Conservation (phyloP, 2,888 invertebrate species). For the Sinotaia quadrata region DNA sequence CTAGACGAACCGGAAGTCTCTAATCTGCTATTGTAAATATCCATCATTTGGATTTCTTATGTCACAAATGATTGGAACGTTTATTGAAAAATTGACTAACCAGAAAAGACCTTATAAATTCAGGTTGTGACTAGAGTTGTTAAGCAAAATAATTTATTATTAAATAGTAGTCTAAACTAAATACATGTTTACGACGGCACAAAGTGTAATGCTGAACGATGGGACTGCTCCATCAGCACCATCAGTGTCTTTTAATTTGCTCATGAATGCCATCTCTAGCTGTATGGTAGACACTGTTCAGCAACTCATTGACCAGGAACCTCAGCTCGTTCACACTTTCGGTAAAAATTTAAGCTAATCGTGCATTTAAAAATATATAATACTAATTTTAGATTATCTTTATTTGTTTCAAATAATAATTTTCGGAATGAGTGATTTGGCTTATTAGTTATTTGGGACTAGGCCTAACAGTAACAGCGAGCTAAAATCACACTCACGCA, state of each 20-base stretch:
- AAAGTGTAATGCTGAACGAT: not conserved
- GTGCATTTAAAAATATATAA: not conserved
- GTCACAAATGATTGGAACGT: no score
- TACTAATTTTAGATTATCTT: not conserved
- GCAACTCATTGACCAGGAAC: slow-evolving; percentile 49
- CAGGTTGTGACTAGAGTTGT: not conserved
- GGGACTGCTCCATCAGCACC: slow-evolving; percentile 13
- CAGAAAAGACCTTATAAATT: no score
- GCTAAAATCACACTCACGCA: no score
- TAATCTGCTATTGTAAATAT: no score
- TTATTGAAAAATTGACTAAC: no score
- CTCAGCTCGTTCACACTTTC: slow-evolving; percentile 46
- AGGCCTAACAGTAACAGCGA: no score
- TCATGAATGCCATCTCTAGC: slow-evolving; percentile 56
- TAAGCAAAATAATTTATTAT: not conserved
- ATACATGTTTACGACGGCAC: not conserved
- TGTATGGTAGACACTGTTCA: slow-evolving; percentile 51
- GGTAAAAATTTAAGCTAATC: slow-evolving; percentile 42
- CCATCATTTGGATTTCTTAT: no score
- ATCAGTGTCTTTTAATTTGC: slow-evolving; percentile 43
- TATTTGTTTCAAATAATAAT: no score
- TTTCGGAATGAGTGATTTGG: no score
- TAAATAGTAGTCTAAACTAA: not conserved
- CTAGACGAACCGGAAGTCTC: no score
- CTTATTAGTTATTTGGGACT: no score